Evolutionary conservation across 1,140 invertebrate genomes (phyloP), one percentile per base, ranked within the genome.

Genomic region (Papilio glaucus): DNA sequence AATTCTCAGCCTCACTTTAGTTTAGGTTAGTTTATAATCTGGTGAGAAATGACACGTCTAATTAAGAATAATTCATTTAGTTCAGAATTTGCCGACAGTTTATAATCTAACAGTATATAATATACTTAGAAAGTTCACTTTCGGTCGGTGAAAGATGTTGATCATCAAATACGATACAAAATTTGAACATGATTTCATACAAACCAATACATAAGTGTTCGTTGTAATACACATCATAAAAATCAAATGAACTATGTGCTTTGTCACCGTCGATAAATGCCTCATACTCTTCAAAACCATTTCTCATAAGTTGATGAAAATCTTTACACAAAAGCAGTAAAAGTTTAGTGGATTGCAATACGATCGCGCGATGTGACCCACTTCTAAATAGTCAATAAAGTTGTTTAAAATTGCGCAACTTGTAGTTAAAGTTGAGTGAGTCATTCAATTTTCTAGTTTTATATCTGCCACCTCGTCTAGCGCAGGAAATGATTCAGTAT

Each of bases 281-380:
- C 6, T 1, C 8, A 10, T 21, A 21, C 45, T 21, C 21, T 53
- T 24, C 21, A 24, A 26, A 53, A 24, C 9, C 18, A 53, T 53
- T 53, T 53, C 7, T 53, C 18, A 4, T 24, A 53, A 53, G 21
- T 53, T 53, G 49, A 21, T 53, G 12, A 53, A 53, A 53, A 53
- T 53, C 49, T 53, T 53, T 53, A 53, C 21, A 53, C 21, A 53
- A 53, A 18, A 26, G 49, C 21, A 53, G 18, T 53, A 24, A 53
- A 53, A 24, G 18, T 53, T 53, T 21, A 53, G 49, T 21, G 45
- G 21, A 53, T 53, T 53, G 49, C 49, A 24, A 53, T 53, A 53
- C 49, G 21, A 53, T 53, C 9, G 49, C 45, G 21, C 21, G 21
- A 24, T 3, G 9, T 9, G 49, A 53, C 49, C 49, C 21, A 24